phyloP scores from a whole-genome alignment of 2,888 invertebrate species.

The Lapara coniferarum region DNA sequence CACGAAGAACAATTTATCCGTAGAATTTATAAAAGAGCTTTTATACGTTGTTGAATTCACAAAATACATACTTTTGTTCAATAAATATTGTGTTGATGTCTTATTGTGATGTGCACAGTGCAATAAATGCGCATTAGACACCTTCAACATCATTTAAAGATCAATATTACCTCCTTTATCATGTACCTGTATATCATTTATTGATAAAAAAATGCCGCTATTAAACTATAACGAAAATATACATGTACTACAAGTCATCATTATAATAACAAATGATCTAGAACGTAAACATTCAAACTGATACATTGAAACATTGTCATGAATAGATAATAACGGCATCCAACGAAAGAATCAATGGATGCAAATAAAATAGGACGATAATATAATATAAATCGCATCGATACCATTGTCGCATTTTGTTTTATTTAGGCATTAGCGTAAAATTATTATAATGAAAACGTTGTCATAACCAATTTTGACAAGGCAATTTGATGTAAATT shows the following conservation, averaged over 20 bases:
- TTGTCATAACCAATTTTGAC: conserved; percentile 35
- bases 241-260: not conserved
- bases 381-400: not conserved
- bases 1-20: no score
- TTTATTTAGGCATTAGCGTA: conserved; percentile 18
- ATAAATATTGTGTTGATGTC: not conserved
- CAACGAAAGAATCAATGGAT: not conserved
- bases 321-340: not conserved
- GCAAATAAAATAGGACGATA: not conserved
- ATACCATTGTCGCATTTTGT: not conserved
- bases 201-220: conserved; percentile 3
- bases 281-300: not conserved
- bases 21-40: no score
- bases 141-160: conserved; percentile 7
- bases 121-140: not conserved
- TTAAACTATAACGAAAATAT: conserved; percentile 3
- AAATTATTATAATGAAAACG: conserved; percentile 32
- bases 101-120: not conserved
- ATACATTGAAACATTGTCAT: not conserved
- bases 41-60: not conserved
- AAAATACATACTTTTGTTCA: not conserved
- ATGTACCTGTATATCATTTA: conserved; percentile 5
- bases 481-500: conserved; percentile 39
- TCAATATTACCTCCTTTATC: not conserved
- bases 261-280: conserved; percentile 8